Percentiles rank a stretch among this genome's conserved stretches.
These are phyloP conservation scores for Zele albiditarsus DNA, from an alignment of 2,888 invertebrate genomes.

Conservation along the genomic window DNA sequence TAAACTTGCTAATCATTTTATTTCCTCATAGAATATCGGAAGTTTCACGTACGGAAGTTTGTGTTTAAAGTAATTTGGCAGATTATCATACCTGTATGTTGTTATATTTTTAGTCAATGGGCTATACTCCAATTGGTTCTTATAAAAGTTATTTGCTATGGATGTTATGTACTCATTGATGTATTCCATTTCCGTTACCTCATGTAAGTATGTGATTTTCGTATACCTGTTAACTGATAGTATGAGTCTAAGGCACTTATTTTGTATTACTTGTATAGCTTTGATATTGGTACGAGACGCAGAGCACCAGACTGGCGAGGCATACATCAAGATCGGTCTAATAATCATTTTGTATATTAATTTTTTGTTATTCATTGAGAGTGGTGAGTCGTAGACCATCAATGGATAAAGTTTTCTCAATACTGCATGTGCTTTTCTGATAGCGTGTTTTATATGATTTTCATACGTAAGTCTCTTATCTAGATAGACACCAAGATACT, in stretches of 20 bases:
- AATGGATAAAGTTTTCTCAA: conserved; percentile 52
- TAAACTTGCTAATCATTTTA: no score
- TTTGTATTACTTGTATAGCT: neutral
- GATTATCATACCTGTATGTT: neutral
- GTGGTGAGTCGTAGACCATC: conserved; percentile 45
- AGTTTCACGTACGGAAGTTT: no score
- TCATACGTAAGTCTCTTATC: no score
- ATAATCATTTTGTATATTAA: neutral
- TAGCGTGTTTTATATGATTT: conserved; percentile 47
- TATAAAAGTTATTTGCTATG: no score
- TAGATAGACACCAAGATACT: conserved; percentile 52
- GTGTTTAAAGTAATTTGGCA: neutral
- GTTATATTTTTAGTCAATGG: no score
- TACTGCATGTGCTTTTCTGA: conserved; percentile 45
- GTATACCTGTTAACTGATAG: no score
- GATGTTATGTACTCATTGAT: no score
- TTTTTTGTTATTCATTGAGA: conserved; percentile 21
- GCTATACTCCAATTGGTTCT: no score
- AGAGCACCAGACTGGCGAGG: neutral
- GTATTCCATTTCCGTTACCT: no score
- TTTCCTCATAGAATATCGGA: no score
- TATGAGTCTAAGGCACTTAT: no score
- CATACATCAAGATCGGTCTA: neutral
- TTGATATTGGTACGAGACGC: neutral
- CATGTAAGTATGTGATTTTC: no score